Evolutionary conservation across 2,113 vertebrate species (phyloP), one percentile per base, ranked within the genome.

Genomic region (Sylvietta virens): DNA sequence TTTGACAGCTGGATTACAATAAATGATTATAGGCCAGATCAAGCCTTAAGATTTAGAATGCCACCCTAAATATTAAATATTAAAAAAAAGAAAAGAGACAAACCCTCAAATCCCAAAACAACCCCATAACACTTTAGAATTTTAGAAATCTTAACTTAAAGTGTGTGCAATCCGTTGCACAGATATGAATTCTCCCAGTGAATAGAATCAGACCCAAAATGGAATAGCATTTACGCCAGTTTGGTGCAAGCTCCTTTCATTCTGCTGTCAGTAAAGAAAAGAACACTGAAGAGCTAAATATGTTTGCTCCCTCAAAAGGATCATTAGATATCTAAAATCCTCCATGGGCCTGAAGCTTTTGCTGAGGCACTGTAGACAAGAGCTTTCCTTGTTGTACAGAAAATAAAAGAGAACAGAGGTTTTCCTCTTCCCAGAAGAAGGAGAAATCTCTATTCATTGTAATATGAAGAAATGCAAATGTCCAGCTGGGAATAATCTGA

Each of bases 1-100:
- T 47, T 81, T 88, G 47, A 78, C 77, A 81, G 15, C 26, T 91
- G 89, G 40, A 81, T 81, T 88, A 31, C 48, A 81, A 71, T 71
- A 64, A 45, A 64, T 47, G 9, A 64, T 89, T 80, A 35, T 47
- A 72, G 17, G 21, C 13, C 71, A 71, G 7, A 57, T 13, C 31
- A 86, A 90, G 15, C 7, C 72, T 77, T 1, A 5, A 54, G 24
- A 50, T 39, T 69, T 62, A 74, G 58, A 84, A 40, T 7, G 1
- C 9, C 0, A 0, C 7, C 16, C 19, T 47, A 65, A 62, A 62
- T 48, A 9, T 35, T 56, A 50, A 56, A 72, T 73, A 71, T n/a
- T n/a, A 35, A 19, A 24, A 35, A 39, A 8, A 30, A 6, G 10
- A 16, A 5, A 0, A 58, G 0, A 58, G 51, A 17, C 3, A 50